These are phyloP conservation scores for Caradrina kadenii DNA, from an alignment of 2,888 invertebrate genomes.

Conservation along the genomic window DNA sequence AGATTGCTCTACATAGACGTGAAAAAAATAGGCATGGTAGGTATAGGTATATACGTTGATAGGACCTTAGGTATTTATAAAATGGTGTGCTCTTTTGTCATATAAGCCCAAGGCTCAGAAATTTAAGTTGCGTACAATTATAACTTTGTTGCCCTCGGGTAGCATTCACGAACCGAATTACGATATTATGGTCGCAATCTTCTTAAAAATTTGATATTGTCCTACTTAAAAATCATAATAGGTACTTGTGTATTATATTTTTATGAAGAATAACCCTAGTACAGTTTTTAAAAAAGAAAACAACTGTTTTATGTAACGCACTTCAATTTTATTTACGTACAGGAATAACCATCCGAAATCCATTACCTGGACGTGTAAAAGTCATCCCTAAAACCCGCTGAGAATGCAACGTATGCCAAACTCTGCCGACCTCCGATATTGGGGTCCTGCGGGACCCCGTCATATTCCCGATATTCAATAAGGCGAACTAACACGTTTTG, in stretches of 20 bases:
- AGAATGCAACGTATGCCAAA: slow-evolving; percentile 79
- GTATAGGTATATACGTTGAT: not conserved
- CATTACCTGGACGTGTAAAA: slow-evolving; percentile 78
- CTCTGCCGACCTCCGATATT: slow-evolving; percentile 74
- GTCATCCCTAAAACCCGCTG: slow-evolving; percentile 76
- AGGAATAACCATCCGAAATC: slow-evolving; percentile 69
- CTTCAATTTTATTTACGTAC: slow-evolving; percentile 62
- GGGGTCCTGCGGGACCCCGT: slow-evolving; percentile 77
- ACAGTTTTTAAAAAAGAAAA: not conserved
- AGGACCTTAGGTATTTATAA: not conserved
- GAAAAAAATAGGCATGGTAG: no score
- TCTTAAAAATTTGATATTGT: not conserved
- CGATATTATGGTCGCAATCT: not conserved
- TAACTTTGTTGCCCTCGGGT: slow-evolving; percentile 34
- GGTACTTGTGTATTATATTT: not conserved
- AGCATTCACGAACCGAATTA: slow-evolving; percentile 13
- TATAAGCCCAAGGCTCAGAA: slow-evolving; percentile 4
- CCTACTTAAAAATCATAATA: not conserved
- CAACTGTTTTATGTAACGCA: slow-evolving; percentile 22
- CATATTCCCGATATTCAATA: slow-evolving; percentile 87
- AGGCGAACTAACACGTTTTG: slow-evolving; percentile 86
- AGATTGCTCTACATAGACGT: no score
- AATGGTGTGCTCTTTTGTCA: not conserved
- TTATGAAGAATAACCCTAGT: not conserved
- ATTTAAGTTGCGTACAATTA: slow-evolving; percentile 37